Base-by-base conservation (phyloP, 1,140 invertebrate species). In the Halesus radiatus region DNA sequence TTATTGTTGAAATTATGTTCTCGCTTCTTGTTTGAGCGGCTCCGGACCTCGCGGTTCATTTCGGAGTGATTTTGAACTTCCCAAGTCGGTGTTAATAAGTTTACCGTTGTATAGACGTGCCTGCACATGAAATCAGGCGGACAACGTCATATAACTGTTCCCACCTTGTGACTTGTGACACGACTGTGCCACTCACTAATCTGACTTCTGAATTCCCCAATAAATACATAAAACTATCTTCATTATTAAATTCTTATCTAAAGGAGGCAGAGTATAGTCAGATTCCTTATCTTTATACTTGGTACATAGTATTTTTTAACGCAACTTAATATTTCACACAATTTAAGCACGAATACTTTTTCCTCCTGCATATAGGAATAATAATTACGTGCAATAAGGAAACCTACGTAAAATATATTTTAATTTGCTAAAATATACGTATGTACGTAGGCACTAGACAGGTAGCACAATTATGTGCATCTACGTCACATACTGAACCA, bases 101-200 rank as follows among this genome's bases (percentile, higher is more conserved):
- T 77, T 77, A 77, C 76, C 76, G 76, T 77, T 77, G 26, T n/a
- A 37, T 29, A 18, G 62, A 66, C 76, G 74, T 76, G 54, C 32
- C 22, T 52, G 45, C 45, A 66, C 53, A 77, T 66, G 10, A 60
- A 76, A 60, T 76, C 74, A 29, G 73, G 73, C 74, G 37, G 50
- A 26, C 20, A 20, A 66, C 76, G 76, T 68, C 60, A 76, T 13
- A 26, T 77, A 77, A 77, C 76, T 77, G 76, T 77, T 53, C 13
- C 32, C 26, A 37, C 29, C 68, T 20, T 18, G 68, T 74, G 72
- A 18, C 76, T 22, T 13, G 70, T 56, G 70, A 56, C 70, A 74
- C 52, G 70, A 54, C 22, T 54, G 26, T 7, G 26, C 56, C 29
- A 62, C 18, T 75, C 26, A 56, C 56, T 23, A 64, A 64, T 64